Base-by-base conservation (phyloP, 2,797 vertebrate genomes). In the Diplodus puntazzo region DNA sequence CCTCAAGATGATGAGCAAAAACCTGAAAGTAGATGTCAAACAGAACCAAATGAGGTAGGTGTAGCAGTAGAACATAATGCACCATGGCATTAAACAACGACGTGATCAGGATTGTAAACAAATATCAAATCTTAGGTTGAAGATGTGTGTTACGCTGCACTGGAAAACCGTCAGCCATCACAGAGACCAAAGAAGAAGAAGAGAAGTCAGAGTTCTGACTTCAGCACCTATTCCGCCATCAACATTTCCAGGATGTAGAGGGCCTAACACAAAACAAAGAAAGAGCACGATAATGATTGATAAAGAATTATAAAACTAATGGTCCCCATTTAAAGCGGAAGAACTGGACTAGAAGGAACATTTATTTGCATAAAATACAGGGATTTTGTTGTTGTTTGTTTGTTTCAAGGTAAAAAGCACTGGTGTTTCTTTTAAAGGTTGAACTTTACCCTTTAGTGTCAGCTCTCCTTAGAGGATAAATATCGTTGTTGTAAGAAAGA, bases 151-250 rank as follows among this genome's bases (percentile, higher is more conserved):
- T 23, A 53, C 2, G 52, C 52, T 23, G 52, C 52, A 23, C 52
- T 53, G 52, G 52, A 53, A 2, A 53, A 23, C 52, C 52, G 21
- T 53, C 52, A 23, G 11, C 5, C 52, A 53, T 23, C 52, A 23
- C 21, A 74, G 3, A 71, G 72, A 66, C 50, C 74, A 39, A 71
- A 78, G 53, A 68, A 55, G 69, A 81, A 67, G 39, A 63, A 21
- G 17, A 75, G 1, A 4, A 52, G 1, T 1, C 49, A 77, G 39
- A 45, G 10, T 49, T 73, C 70, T 17, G 82, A 85, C 68, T 79
- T 70, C 60, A 69, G 82, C 73, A 80, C 70, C 1, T 80, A 85
- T 50, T 76, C 83, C 46, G 79, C 58, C 16, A 61, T 89, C 57
- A 86, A 64, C 12, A 76, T 46, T 2, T 52, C 49, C 5, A 70